Base-by-base conservation (phyloP, 2,797 vertebrate genomes). In the Spinibarbus caldwelli region DNA sequence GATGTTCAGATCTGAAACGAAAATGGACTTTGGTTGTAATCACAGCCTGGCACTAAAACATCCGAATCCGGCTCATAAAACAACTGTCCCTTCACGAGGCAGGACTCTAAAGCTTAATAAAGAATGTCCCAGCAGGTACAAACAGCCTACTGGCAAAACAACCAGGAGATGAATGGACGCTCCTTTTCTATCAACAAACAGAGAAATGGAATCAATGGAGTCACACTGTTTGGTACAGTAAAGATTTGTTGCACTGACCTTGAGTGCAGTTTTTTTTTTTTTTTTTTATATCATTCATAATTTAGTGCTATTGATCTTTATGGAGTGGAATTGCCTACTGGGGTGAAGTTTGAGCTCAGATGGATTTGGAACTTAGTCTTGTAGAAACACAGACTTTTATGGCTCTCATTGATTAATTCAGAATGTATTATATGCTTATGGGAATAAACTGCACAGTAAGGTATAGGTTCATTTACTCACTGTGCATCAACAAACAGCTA, bases 1-100 rank as follows among this genome's bases (percentile, higher is more conserved):
- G 88, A 87, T 90, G 87, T 88, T 93, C 88, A 89, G 89, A 92
- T 92, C 90, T 93, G 89, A 93, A 93, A 94, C 90, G 89, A 93
- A 88, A 83, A 84, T 82, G 11, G 81, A 83, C 87, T 83, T 90
- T 82, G 72, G 83, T 87, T 90, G 85, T 91, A 92, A 93, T 94
- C 91, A 91, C 90, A 85, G 87, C 88, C 82, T 76, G 62, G 87
- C 86, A 84, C 89, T 86, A 87, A 89, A 91, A 89, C 83, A 89
- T 90, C 90, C 81, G 85, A 87, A 89, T 86, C 77, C 15, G 3
- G 2, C 82, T 84, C 89, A 87, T 93, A 91, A 93, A 94, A 90
- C 92, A 91, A 90, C 57, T 29, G 0, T 7, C n/a, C 86, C 75
- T 29, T 86, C 78, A 89, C 89, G 89, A 89, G 29, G 83, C 29